Evolutionary conservation across 2,888 invertebrate genomes (phyloP), one percentile per base, ranked within the genome.

Genomic region (Sarcophaga rosellei): DNA sequence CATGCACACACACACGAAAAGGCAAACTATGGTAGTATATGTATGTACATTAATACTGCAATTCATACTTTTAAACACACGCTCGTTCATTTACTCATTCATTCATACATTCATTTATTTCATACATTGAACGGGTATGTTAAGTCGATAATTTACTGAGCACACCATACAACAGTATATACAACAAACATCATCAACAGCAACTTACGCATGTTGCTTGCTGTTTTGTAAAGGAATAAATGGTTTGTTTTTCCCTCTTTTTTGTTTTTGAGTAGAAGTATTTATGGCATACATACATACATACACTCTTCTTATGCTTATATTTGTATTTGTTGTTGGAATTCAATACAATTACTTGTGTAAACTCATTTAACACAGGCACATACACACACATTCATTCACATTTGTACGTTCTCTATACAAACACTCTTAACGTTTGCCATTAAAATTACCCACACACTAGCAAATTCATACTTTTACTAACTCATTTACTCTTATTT

Each of bases 101-200:
- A 47, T 77, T 53, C 53, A 35, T 10, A 57, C 44, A 62, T 69
- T 63, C 45, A 68, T 69, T 75, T 75, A 69, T 57, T 57, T 75
- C 57, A 57, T 69, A 84, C 76, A 78, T 75, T 65, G 76, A 81
- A 85, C 85, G 81, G 63, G 75, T 47, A 80, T 88, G 84, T 88
- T 76, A 86, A 88, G 85, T 88, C 88, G 88, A 87, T 88, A 87
- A 88, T 88, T 87, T 86, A 88, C 87, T 73, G 69, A 84, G 84
- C 72, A 69, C 62, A 81, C 35, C 35, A 53, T 53, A 12, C 17
- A 15, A 12, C 17, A 15, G 17, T 3, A 17, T 17, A 53, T 17
- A 53, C 10, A 10, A 53, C 68, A 82, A 82, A 82, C 73, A 86
- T 86, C 77, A 80, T 80, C 76, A 80, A 81, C 83, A 77, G 84